These are phyloP conservation scores for Nesogale talazaci DNA, from an alignment of 2,113 vertebrate species.

Conservation along the genomic window DNA sequence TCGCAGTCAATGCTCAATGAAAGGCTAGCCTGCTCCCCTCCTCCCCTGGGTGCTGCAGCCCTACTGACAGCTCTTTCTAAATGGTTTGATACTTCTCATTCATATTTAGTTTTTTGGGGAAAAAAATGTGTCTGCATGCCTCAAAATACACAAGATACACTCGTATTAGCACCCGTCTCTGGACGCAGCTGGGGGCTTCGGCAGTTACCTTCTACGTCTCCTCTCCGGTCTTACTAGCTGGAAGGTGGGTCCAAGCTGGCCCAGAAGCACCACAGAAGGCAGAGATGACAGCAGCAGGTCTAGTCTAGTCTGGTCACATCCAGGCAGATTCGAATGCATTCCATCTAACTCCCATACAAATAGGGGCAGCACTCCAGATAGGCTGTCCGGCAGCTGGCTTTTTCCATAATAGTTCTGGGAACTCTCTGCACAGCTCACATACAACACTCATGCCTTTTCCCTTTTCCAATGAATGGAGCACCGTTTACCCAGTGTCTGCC, in stretches of 20 bases:
- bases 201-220: no score
- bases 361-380: rapidly evolving
- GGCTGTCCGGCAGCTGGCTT: background rate
- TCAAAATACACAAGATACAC: background rate
- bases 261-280: background rate
- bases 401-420: no score
- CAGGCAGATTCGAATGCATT: rapidly evolving
- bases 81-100: background rate
- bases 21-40: background rate
- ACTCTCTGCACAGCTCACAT: background rate
- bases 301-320: background rate
- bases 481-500: background rate
- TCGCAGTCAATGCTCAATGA: background rate
- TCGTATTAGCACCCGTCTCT: no score
- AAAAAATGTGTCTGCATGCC: background rate
- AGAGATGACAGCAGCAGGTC: background rate
- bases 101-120: background rate
- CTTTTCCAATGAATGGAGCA: background rate
- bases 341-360: rapidly evolving
- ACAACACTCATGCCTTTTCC: background rate
- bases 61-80: background rate
- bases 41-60: background rate
- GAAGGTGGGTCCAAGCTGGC: background rate
- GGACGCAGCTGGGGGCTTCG: no score
- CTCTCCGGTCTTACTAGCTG: background rate